A percentile compares a stretch with the other conserved stretches of the same genome.
These are phyloP conservation scores for Colletes collaris DNA, from an alignment of 2,888 invertebrate species.

Conservation along the genomic window DNA sequence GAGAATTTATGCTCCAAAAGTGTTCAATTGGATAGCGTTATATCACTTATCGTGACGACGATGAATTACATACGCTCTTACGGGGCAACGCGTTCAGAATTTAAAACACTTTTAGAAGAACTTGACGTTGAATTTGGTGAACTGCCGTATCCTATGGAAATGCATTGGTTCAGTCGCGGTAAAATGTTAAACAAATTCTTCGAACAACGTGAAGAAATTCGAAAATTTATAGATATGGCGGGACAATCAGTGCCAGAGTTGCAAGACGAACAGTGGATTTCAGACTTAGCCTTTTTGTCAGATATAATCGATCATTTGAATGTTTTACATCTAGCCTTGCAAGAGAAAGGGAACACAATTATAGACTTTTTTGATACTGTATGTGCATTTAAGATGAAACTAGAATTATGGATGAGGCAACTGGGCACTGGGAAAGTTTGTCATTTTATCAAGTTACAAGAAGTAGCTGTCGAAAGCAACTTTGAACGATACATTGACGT, in stretches of 20 bases:
- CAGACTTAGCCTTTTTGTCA: slow-evolving; percentile 12
- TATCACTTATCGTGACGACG: slow-evolving; percentile 5
- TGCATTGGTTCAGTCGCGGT: slow-evolving; percentile 33
- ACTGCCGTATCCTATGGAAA: slow-evolving; percentile 2
- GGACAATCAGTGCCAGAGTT: slow-evolving; percentile 5
- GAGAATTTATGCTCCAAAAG: slow-evolving; percentile 24
- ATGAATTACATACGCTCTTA: slow-evolving; percentile 24
- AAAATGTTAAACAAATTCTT: slow-evolving; percentile 25
- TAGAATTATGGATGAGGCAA: slow-evolving; percentile 13
- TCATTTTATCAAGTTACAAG: too few species aligned
- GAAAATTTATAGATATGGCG: slow-evolving; percentile 14
- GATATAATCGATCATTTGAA: slow-evolving; percentile 25
- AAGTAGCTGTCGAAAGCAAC: too few species aligned
- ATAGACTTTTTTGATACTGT: slow-evolving; percentile 12
- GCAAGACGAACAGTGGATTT: background rate
- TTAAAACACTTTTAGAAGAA: slow-evolving; percentile 26
- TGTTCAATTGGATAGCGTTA: slow-evolving; percentile 3
- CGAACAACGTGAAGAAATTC: slow-evolving; percentile 19
- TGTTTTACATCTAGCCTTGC: slow-evolving; percentile 8
- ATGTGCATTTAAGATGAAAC: slow-evolving; percentile 21
- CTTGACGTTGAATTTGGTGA: slow-evolving; percentile 24
- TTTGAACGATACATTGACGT: too few species aligned
- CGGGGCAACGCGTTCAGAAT: slow-evolving; percentile 14
- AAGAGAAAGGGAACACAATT: slow-evolving; percentile 16
- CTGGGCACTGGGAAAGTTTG: background rate